These are phyloP conservation scores for Microplitis deprimator DNA, from an alignment of 2,888 invertebrate species.

Conservation along the genomic window DNA sequence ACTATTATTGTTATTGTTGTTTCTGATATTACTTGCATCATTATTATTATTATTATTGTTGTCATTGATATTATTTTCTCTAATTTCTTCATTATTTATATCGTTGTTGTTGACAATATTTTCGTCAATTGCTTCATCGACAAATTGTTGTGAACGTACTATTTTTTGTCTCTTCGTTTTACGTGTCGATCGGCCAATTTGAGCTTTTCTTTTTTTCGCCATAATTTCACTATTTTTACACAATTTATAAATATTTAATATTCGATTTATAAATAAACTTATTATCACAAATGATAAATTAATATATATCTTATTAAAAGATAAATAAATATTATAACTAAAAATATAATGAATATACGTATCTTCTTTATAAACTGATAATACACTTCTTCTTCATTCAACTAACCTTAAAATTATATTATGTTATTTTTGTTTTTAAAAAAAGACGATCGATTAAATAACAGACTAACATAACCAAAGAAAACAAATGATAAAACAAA, in stretches of 20 bases:
- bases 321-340: no score
- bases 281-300: no score
- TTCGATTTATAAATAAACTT: no score
- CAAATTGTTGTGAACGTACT: not conserved
- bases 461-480: not conserved
- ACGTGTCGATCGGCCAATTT: not conserved
- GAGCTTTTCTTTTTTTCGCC: not conserved
- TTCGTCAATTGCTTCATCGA: conserved; percentile 1
- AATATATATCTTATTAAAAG: no score
- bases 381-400: no score
- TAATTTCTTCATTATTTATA: not conserved
- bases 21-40: not conserved
- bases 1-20: not conserved
- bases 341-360: no score
- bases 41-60: not conserved
- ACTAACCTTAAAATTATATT: no score
- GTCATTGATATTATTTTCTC: not conserved
- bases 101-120: not conserved
- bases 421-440: not conserved
- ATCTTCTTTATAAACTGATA: no score
- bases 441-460: not conserved
- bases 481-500: not conserved
- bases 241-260: not conserved
- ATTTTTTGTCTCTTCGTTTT: not conserved
- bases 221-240: not conserved